phyloP scores from a whole-genome alignment of 2,113 vertebrate species.

The Anguilla rostrata region DNA sequence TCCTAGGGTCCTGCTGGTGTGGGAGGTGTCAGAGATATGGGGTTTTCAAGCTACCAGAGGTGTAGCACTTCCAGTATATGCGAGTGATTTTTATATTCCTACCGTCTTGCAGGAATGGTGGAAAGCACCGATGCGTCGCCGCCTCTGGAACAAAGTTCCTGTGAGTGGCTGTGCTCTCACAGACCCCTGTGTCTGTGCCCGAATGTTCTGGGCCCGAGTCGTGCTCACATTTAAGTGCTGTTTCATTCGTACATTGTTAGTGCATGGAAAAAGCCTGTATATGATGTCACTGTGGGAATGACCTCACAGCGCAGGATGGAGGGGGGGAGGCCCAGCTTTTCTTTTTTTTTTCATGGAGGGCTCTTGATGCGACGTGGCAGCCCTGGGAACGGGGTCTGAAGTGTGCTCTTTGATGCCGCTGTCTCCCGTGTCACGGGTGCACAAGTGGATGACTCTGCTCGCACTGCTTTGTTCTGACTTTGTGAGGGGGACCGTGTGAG shows the following conservation, averaged over 20 bases:
- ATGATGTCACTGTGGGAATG: not conserved
- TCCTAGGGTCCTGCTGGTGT: too few relatives aligned
- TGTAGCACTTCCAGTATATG: not conserved
- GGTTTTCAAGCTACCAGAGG: not conserved
- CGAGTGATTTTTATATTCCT: too few relatives aligned
- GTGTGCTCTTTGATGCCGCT: not conserved
- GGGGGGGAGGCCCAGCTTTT: not conserved
- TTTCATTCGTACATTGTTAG: not conserved
- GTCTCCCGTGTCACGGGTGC: not conserved
- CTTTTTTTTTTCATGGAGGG: not conserved
- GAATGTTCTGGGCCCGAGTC: not conserved
- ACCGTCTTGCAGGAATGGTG: too few relatives aligned
- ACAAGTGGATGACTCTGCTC: not conserved
- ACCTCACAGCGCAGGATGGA: not conserved
- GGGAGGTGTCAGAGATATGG: not conserved
- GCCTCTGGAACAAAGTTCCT: not conserved
- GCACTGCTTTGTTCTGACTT: not conserved
- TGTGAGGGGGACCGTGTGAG: slow-evolving; percentile 5
- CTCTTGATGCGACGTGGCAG: not conserved
- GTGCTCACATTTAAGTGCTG: not conserved
- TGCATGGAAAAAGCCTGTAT: not conserved
- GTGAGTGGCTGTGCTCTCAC: not conserved
- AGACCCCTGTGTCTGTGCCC: not conserved
- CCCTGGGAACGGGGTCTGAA: not conserved
- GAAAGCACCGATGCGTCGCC: too few relatives aligned